These are phyloP conservation scores for Leptinotarsa undecemlineata DNA, from an alignment of 1,140 invertebrate species.

Conservation along the genomic window DNA sequence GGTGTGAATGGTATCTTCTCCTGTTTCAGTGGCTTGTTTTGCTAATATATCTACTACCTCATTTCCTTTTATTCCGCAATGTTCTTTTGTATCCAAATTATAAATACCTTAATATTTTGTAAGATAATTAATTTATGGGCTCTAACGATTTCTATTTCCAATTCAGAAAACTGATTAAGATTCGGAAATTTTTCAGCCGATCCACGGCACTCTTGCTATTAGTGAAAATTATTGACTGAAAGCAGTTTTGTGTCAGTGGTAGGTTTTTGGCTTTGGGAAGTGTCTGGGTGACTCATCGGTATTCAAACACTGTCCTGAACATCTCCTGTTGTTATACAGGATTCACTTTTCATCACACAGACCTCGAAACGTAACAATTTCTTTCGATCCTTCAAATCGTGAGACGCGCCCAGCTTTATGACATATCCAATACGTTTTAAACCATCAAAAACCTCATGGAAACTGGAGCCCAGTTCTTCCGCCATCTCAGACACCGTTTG, in stretches of 20 bases:
- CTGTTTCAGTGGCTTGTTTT: conserved; percentile 4
- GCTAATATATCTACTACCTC: not conserved
- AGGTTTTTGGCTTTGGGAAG: too few species aligned
- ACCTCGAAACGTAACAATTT: too few species aligned
- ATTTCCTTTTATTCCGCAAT: conserved; percentile 11
- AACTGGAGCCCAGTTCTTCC: too few species aligned
- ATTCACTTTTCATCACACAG: too few species aligned
- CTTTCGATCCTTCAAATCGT: too few species aligned
- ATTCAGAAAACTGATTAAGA: not conserved
- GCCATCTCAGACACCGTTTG: too few species aligned
- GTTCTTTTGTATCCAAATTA: conserved; percentile 3
- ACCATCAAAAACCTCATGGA: too few species aligned
- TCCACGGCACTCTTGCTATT: not conserved
- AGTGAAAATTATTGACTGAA: not conserved
- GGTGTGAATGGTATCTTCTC: not conserved
- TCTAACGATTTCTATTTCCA: not conserved
- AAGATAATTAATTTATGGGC: not conserved
- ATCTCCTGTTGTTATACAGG: too few species aligned
- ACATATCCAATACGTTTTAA: too few species aligned
- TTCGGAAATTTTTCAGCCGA: not conserved
- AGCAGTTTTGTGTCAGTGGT: not conserved
- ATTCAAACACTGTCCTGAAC: too few species aligned
- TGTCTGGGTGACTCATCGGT: too few species aligned
- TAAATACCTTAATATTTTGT: not conserved
- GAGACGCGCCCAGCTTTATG: too few species aligned